Base-by-base conservation (phyloP, 2,797 vertebrate species). In the Pampus argenteus region DNA sequence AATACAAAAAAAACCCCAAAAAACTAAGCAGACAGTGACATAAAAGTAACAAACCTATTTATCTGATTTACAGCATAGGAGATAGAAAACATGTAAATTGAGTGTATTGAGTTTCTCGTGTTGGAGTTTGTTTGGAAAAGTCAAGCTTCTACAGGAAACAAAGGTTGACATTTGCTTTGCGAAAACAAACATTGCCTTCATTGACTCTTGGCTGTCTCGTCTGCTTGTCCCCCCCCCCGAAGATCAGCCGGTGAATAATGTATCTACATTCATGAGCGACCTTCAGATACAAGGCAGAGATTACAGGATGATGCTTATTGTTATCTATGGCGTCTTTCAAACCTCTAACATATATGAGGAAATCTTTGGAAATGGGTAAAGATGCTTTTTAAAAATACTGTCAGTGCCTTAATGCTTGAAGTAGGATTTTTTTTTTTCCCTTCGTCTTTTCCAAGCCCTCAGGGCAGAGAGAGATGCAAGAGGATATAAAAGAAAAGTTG, bases 91-190 rank as follows among this genome's bases (percentile, higher is more conserved):
- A 25, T 40, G 23, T 42, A 42, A 44, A 28, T 36, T 36, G 11
- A 36, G 29, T 31, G 8, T 31, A 31, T 31, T 31, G 29, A 31
- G 29, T 31, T 31, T 31, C 17, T n/a, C n/a, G 9, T 71, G 58
- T 9, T 62, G 38, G 34, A 52, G 57, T 66, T 18, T 61, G 66
- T 79, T 65, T 68, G 36, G 74, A 17, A 56, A 64, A 56, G 74
- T 66, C 4, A 3, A n/a, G 28, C 55, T 50, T 36, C 58, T 26
- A 17, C 17, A 36, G 50, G 31, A 64, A 76, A 70, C 61, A 75
- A 59, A 55, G 54, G 45, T 22, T 82, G 76, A 48, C 64, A 68
- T 79, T 80, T 83, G 42, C 62, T 76, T 60, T 74, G 50, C 55
- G 8, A 69, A 71, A 74, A 31, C 57, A 62, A 79, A 65, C 66